Base-by-base conservation (phyloP, 2,113 vertebrate species). In the Excalfactoria chinensis region DNA sequence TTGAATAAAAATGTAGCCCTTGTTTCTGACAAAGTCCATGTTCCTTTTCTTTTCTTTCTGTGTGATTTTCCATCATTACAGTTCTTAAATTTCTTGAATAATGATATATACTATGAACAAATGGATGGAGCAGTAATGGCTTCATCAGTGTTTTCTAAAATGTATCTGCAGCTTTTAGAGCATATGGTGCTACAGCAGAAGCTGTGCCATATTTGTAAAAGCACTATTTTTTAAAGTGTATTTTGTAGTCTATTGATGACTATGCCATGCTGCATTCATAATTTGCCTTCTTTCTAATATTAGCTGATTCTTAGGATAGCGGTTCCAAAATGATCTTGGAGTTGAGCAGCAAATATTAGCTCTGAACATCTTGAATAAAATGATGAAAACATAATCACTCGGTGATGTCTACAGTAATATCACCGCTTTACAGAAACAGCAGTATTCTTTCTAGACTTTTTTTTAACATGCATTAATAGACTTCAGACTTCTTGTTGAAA, bases 1-100 rank as follows among this genome's bases (percentile, higher is more conserved):
- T 98, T 98, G 98, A 98, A 98, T 98, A 98, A 98, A 98, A 98
- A 98, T 98, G 97, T 97, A 97, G 97, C 96, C 96, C 97, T 98
- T 97, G 93, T 97, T 98, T 97, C 97, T 97, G 97, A 97, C 97
- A 97, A 96, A 97, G 97, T 97, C 98, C 96, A 85, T 90, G 91
- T 97, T 97, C 96, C 97, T 97, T 97, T 98, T 96, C 97, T 96
- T 96, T 97, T 96, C 97, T 98, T 98, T 96, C 97, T 97, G 95
- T 97, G 97, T 98, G 97, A 98, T 98, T 98, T 98, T 97, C 97
- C 98, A 92, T 98, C 98, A 98, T 98, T 98, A 97, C 86, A 81
- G 96, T 98, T 97, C 98, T 98, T 98, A 98, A 97, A 97, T 98
- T 98, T 97, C 97, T 97, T 98, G 97, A 98, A 98, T 98, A 98